Evolutionary conservation across 2,888 invertebrate species (phyloP).

Genomic region (Crossocerus cetratus): DNA sequence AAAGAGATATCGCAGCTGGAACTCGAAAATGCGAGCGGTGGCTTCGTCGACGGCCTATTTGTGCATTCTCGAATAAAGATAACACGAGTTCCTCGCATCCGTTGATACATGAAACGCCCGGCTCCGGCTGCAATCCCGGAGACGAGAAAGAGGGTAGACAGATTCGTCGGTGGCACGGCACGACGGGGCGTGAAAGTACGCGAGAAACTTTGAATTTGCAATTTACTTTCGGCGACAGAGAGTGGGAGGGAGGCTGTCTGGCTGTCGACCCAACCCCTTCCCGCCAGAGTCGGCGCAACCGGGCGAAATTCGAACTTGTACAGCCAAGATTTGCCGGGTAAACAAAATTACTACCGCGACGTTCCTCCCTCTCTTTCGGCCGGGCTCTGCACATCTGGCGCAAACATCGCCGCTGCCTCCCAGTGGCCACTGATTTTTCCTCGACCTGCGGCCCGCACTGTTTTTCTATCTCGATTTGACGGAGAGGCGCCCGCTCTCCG

Average conservation of each 20-base stretch:
- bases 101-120: too few relatives aligned
- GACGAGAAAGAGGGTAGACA: neutral
- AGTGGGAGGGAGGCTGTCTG: neutral
- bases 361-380: too few relatives aligned
- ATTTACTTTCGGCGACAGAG: slow-evolving; percentile 38
- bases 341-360: slow-evolving; percentile 56
- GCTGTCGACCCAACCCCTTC: slow-evolving; percentile 12
- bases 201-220: slow-evolving; percentile 54
- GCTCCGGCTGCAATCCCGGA: too few relatives aligned
- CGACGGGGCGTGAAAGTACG: slow-evolving; percentile 36
- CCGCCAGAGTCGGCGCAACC: slow-evolving; percentile 6
- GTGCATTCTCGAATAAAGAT: too few relatives aligned
- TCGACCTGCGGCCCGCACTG: neutral
- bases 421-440: slow-evolving; percentile 16
- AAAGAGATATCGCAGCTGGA: too few relatives aligned
- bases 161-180: slow-evolving; percentile 14
- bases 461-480: neutral
- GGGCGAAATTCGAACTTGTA: slow-evolving; percentile 55
- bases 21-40: too few relatives aligned
- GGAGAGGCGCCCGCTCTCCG: neutral
- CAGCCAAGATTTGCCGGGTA: slow-evolving; percentile 55
- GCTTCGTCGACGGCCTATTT: too few relatives aligned
- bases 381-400: neutral
- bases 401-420: slow-evolving; percentile 12
- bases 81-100: too few relatives aligned